Percentiles rank a stretch among this genome's conserved stretches.
phyloP scores from a whole-genome alignment of 2,888 invertebrate genomes.

The Chrysolina haemoptera region DNA sequence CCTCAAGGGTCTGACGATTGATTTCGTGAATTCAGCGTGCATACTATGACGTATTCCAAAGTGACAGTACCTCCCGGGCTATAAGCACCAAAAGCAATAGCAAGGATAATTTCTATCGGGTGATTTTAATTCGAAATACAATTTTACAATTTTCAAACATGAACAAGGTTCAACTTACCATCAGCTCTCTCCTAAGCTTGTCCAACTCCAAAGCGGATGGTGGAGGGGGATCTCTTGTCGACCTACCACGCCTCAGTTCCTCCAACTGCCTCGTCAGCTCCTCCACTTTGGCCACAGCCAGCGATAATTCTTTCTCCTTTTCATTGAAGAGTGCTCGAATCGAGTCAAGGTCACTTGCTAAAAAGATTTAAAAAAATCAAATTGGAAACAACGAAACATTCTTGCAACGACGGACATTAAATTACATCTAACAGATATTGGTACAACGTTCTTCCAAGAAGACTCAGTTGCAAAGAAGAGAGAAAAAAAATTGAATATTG shows the following conservation, averaged over 20 bases:
- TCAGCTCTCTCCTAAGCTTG: conserved; percentile 91
- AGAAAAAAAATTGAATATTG: too few species aligned
- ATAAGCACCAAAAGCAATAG: not conserved
- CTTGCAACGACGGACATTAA: too few species aligned
- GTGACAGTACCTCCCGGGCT: too few species aligned
- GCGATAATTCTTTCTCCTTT: conserved; percentile 95
- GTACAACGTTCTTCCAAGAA: too few species aligned
- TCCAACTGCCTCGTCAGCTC: conserved; percentile 95
- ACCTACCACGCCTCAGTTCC: conserved; percentile 83
- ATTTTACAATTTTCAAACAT: too few species aligned
- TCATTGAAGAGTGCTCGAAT: conserved; percentile 97
- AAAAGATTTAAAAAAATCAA: conserved; percentile 60
- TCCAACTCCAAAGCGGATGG: conserved; percentile 91
- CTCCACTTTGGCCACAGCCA: conserved; percentile 98
- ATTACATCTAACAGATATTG: too few species aligned
- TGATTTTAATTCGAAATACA: not conserved
- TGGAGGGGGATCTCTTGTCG: conserved; percentile 74
- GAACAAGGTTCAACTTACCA: conserved; percentile 76
- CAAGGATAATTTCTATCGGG: not conserved
- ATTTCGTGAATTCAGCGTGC: too few species aligned
- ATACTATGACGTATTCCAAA: too few species aligned
- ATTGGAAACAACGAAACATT: too few species aligned
- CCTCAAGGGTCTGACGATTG: too few species aligned
- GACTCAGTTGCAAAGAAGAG: too few species aligned
- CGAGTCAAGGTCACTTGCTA: conserved; percentile 96